Conservation (phyloP, 2,797 vertebrate species). For the Amblyopsis hoosieri region DNA sequence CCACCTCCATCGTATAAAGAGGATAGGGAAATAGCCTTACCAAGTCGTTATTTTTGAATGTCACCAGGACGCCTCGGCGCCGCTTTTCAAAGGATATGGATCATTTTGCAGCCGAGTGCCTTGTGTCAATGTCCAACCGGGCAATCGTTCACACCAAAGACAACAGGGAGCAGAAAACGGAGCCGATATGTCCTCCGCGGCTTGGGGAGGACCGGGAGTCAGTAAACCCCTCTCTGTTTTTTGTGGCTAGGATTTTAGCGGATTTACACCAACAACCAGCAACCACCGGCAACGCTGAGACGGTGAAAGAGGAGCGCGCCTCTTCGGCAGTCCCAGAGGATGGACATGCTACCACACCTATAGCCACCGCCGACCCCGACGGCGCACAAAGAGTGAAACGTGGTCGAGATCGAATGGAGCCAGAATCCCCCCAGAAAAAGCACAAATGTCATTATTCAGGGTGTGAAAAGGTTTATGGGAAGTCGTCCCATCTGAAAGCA, state of each 20-base stretch:
- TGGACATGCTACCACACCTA: constrained; percentile 82
- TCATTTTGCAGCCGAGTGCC: constrained; percentile 90
- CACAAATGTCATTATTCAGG: constrained; percentile 90
- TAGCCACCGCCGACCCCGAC: constrained; percentile 63
- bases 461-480: constrained; percentile 91
- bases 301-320: constrained; percentile 59
- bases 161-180: constrained; percentile 55
- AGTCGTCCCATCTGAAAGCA: constrained; percentile 91
- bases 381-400: constrained; percentile 85
- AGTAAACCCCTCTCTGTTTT: constrained; percentile 81
- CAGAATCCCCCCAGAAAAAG: constrained; percentile 86
- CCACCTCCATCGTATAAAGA: constrained; percentile 24
- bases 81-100: constrained; percentile 75
- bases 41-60: constrained; percentile 40
- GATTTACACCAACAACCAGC: constrained; percentile 86
- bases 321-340: constrained; percentile 35
- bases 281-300: constrained; percentile 54
- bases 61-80: constrained; percentile 34
- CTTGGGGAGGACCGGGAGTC: constrained; percentile 74
- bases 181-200: constrained; percentile 52
- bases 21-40: constrained; percentile 5
- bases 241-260: constrained; percentile 86
- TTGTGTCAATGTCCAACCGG: constrained; percentile 89
- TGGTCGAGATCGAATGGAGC: constrained; percentile 77
- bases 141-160: constrained; percentile 82